Base-by-base conservation (phyloP, 2,797 vertebrate species). In the Lophius americanus region DNA sequence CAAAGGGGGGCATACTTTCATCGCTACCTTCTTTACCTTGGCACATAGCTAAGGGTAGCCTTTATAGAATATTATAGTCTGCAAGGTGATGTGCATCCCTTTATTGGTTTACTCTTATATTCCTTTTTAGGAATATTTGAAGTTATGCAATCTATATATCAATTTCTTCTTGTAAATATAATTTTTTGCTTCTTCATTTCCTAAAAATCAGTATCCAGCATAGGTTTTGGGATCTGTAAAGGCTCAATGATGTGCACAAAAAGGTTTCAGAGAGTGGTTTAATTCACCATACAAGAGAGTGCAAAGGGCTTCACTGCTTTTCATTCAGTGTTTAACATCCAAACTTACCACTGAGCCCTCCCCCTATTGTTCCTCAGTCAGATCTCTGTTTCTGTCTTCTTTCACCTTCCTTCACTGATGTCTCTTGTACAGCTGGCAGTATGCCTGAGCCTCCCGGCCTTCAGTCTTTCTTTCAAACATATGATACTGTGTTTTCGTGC, bases 331-430 rank as follows among this genome's bases (percentile, higher is more conserved):
- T 51, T 14, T 35, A 63, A n/a, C 14, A 52, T 44, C 33, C 41
- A 44, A 14, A 60, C 68, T 62, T 39, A 35, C 10, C 51, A 36
- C 23, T 23, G 51, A 61, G 13, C 44, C 41, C 23, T 23, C 46
- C 39, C 51, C 38, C 12, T 42, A 13, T 51, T 37, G 14, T 61
- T 33, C 59, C 44, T 60, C 10, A 55, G 50, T 32, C 23, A 13
- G 3, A 35, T 47, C 13, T 49, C 35, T 6, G 7, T 41, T 46
- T 43, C 42, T 32, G 14, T 51, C 50, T 23, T 44, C 12, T 42
- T 9, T 49, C 36, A 10, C 44, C 38, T 5, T 7, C 41, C 7
- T 47, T 52, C 35, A 47, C 23, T 10, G n/a, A 46, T 44, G n/a
- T 56, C 1, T 36, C 37, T 39, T 33, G 6, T 10, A 11, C 47